Evolutionary conservation across 2,888 invertebrate genomes (phyloP), one percentile per base, ranked within the genome.

Genomic region (Trypoxylon attenuatum): DNA sequence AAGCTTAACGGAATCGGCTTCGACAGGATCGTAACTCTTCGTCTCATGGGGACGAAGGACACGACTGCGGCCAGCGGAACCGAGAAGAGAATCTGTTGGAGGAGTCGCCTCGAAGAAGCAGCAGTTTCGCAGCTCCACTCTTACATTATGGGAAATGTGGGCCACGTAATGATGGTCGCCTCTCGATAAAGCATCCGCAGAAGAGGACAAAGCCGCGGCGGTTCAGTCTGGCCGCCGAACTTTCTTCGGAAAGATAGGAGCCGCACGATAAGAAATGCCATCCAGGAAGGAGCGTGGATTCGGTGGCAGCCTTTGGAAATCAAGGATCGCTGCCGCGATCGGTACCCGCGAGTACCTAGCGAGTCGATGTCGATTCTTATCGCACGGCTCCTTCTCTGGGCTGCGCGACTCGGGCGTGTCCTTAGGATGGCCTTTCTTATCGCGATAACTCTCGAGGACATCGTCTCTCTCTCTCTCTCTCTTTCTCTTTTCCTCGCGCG

Each of bases 341-440:
- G 52, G 33, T 46, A 39, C 19, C 54, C n/a, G 33, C 13, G 38
- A 27, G 33, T 43, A 33, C 33, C 33, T 33, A 46, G 68, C 57
- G 65, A 43, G 70, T 47, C 61, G 71, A 73, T 68, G 76, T 69
- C 59, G 78, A 77, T 78, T 46, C 47, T 76, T 73, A 76, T 76
- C 77, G 58, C 2, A 1, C 8, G 29, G 55, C 56, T 69, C 62
- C 76, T 61, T 69, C 71, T 77, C 68, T 70, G 71, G 73, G 69
- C 78, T 78, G 68, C 8, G 2, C 27, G 27, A n/a, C 10, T 10
- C 78, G 75, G 81, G 82, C 80, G 79, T 84, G 84, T 85, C 84
- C 84, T 82, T 80, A 82, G 82, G 84, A 85, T 84, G 84, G 82
- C 83, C 82, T 85, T 82, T 82, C 84, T 85, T 83, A 84, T 85